These are phyloP conservation scores for Calameuta idolon DNA, from an alignment of 2,888 invertebrate genomes.

Conservation along the genomic window DNA sequence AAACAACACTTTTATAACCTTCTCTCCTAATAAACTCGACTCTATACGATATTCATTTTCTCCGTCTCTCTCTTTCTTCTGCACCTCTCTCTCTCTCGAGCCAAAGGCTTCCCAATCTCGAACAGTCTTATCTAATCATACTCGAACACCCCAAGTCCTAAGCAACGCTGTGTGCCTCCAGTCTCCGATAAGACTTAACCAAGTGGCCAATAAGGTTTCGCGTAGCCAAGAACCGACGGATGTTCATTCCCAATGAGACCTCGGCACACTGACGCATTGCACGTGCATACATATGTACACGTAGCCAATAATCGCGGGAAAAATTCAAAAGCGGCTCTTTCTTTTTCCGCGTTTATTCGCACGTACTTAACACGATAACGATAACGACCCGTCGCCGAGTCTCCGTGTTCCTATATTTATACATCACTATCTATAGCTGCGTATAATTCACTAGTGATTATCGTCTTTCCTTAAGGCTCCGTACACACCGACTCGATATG, in stretches of 20 bases:
- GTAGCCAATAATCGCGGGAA: background rate
- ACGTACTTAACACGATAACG: background rate
- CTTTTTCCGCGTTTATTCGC: background rate
- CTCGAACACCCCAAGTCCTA: slow-evolving; percentile 22
- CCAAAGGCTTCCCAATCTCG: slow-evolving; percentile 13
- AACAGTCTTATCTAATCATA: slow-evolving; percentile 35
- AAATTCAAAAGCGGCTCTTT: background rate
- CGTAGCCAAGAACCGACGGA: slow-evolving; percentile 14
- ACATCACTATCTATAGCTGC: too few species aligned
- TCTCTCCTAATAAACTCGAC: background rate
- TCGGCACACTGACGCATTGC: background rate
- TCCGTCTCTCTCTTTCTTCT: background rate
- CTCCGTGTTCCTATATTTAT: too few species aligned
- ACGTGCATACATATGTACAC: background rate
- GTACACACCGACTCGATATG: too few species aligned
- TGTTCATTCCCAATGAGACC: background rate
- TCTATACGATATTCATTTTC: background rate
- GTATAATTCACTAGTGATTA: too few species aligned
- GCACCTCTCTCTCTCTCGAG: background rate
- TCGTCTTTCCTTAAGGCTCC: too few species aligned
- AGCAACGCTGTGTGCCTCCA: slow-evolving; percentile 14
- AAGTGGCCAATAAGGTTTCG: slow-evolving; percentile 35
- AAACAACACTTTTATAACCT: background rate
- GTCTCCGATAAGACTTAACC: slow-evolving; percentile 34
- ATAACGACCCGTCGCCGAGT: background rate